Evolutionary conservation across 2,797 vertebrate genomes (phyloP).

Genomic region (Premnoplex brunnescens): DNA sequence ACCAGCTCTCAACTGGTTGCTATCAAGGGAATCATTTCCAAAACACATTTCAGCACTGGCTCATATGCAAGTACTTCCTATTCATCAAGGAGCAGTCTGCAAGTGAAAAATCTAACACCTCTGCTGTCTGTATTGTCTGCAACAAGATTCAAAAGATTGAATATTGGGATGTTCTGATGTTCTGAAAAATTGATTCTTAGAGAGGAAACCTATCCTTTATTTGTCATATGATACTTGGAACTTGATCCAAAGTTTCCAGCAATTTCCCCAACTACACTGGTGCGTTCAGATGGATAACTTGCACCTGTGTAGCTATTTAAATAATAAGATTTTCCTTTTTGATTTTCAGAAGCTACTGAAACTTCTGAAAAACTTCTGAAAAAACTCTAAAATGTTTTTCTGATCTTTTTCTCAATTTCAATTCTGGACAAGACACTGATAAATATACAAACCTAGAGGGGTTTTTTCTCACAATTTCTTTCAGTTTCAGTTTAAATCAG

Average conservation of each 20-base stretch:
- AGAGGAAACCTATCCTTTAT: background rate
- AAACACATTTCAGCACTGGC: background rate
- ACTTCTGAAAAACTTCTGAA: background rate
- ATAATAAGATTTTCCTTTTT: background rate
- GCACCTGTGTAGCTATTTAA: background rate
- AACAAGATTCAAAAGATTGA: background rate
- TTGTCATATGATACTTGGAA: background rate
- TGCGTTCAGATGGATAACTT: background rate
- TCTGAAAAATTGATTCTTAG: background rate
- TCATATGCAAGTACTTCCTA: background rate
- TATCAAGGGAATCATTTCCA: background rate
- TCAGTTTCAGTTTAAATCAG: background rate
- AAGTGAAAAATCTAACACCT: background rate
- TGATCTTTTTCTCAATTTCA: background rate
- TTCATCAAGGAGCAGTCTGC: background rate
- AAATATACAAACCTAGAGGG: background rate
- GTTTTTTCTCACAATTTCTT: background rate
- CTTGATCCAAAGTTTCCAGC: background rate
- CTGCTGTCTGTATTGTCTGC: background rate
- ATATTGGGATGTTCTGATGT: background rate
- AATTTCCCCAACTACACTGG: background rate
- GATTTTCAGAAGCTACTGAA: background rate
- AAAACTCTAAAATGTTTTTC: background rate
- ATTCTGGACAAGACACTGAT: background rate
- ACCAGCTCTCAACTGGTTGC: background rate